Base-by-base conservation (phyloP, 2,113 vertebrate species). In the Oceanites oceanicus region DNA sequence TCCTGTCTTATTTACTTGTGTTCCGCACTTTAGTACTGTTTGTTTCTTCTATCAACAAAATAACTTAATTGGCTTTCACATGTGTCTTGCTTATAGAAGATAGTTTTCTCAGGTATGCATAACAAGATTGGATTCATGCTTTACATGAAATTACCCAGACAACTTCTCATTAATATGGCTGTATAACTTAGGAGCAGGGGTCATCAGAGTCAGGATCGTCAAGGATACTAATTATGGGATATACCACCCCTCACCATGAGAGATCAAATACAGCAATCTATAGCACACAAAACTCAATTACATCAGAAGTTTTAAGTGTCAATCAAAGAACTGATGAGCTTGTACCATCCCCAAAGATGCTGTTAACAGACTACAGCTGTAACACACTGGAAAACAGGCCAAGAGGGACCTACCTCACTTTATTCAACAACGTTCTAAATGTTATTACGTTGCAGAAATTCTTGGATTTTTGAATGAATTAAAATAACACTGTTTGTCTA, bases 291-390 rank as follows among this genome's bases (percentile, higher is more conserved):
- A 94, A 78, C 5, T 59, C 32, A 66, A 32, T 34, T 50, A 45
- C 0, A 1, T 44, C 32, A 53, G 40, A 79, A 91, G 20, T 5
- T 85, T 3, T 18, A 83, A 86, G 47, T 7, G 23, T 22, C 21
- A 88, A 36, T 34, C n/a, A 90, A 91, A 52, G 29, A 74, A 53
- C 19, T 40, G 9, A 13, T 44, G 38, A 16, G 3, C 63, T 71
- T 1, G 0, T 27, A 70, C 7, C 42, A 62, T 26, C 58, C 15
- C 9, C 50, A 50, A 83, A 73, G 59, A 30, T 0, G 0, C 11
- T 34, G 8, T 27, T 61, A 65, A 29, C 23, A 40, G 11, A 72
- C 26, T 75, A 25, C 3, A 90, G 17, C 22, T 76, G n/a, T 30
- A 67, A 49, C 19, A 70, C 8, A 8, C 6, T 12, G 10, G 32